Percentiles rank a stretch among this genome's conserved stretches.
These are phyloP conservation scores for Boloria selene DNA, from an alignment of 2,888 invertebrate genomes.

Conservation along the genomic window DNA sequence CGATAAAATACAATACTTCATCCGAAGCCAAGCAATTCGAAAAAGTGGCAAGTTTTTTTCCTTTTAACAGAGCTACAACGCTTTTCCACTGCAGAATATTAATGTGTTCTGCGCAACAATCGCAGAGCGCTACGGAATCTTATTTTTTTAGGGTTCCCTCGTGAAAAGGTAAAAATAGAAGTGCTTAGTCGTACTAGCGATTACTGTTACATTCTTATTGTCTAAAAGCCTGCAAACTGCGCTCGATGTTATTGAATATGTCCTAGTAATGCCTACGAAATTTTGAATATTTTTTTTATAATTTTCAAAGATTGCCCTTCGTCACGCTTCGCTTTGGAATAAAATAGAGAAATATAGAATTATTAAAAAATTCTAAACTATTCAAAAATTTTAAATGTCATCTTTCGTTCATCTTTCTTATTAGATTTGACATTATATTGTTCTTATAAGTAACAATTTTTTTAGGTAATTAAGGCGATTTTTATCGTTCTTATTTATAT, in stretches of 20 bases:
- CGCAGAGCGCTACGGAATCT: slow-evolving; percentile 38
- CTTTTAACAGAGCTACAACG: slow-evolving; percentile 32
- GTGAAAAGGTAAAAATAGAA: slow-evolving; percentile 34
- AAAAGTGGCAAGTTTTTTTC: slow-evolving; percentile 38
- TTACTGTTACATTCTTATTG: slow-evolving; percentile 32
- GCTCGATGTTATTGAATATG: slow-evolving; percentile 5
- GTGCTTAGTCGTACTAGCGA: slow-evolving; percentile 24
- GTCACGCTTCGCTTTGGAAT: too few relatives aligned
- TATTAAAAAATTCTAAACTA: too few relatives aligned
- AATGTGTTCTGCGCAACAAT: slow-evolving; percentile 37
- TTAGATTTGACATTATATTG: too few relatives aligned
- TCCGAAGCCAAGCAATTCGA: slow-evolving; percentile 38
- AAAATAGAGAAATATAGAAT: too few relatives aligned
- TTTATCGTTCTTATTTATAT: too few relatives aligned
- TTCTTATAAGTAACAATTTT: too few relatives aligned
- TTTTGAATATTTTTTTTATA: not conserved
- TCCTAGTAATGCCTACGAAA: not conserved
- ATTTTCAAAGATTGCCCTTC: not conserved
- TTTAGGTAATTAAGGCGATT: too few relatives aligned
- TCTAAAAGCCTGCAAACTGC: slow-evolving; percentile 13
- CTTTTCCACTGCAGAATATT: slow-evolving; percentile 38
- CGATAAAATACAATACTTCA: slow-evolving; percentile 39
- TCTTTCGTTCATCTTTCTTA: too few relatives aligned
- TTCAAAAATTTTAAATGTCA: too few relatives aligned
- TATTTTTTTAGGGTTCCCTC: slow-evolving; percentile 38